These are phyloP conservation scores for Mormyrops attenuatus DNA, from an alignment of 2,797 vertebrate species.

Conservation along the genomic window DNA sequence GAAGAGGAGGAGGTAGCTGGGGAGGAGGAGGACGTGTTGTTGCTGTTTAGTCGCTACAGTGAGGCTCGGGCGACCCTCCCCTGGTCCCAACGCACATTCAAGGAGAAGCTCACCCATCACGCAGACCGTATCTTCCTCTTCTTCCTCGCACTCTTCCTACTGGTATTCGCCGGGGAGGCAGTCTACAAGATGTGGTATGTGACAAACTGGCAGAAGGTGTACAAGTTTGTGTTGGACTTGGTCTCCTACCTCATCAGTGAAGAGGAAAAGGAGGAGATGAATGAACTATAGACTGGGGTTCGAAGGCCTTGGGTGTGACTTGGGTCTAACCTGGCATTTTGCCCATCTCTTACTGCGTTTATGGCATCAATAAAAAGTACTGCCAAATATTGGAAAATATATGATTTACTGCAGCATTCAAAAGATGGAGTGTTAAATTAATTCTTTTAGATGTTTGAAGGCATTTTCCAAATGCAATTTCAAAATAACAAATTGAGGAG, in stretches of 20 bases:
- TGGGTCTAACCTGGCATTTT: background rate
- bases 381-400: background rate
- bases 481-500: background rate
- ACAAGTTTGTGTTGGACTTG: slow-evolving; percentile 37
- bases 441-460: background rate
- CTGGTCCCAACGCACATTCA: slow-evolving; percentile 60
- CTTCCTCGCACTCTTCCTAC: slow-evolving; percentile 42
- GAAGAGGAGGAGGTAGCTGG: slow-evolving; percentile 43
- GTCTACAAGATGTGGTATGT: slow-evolving; percentile 62
- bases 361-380: background rate
- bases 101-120: slow-evolving; percentile 53
- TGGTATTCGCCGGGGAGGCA: slow-evolving; percentile 47
- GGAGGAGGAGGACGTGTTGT: slow-evolving; percentile 32
- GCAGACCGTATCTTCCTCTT: slow-evolving; percentile 60
- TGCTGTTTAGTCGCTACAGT: slow-evolving; percentile 44
- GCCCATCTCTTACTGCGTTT: background rate
- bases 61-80: slow-evolving; percentile 47
- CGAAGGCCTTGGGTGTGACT: background rate
- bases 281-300: slow-evolving; percentile 50
- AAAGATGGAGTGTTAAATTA: background rate
- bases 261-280: slow-evolving; percentile 51
- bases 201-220: slow-evolving; percentile 45
- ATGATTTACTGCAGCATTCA: background rate
- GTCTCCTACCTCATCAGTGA: slow-evolving; percentile 45
- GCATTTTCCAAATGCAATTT: background rate